Evolutionary conservation across 2,888 invertebrate genomes (phyloP), one percentile per base, ranked within the genome.

Genomic region (Desoria tigrina): DNA sequence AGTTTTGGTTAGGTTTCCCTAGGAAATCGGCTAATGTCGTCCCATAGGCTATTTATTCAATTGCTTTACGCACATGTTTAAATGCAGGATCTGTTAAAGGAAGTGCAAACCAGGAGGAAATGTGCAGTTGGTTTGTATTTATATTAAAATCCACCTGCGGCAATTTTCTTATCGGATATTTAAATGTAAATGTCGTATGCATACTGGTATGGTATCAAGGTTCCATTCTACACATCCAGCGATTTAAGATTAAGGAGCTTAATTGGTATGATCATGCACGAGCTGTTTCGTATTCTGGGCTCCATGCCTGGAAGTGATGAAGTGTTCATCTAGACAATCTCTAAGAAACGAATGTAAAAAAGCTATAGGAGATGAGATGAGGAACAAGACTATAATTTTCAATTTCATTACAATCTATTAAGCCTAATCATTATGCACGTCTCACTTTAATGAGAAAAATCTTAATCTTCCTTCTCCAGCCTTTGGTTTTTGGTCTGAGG

Each of bases 371-470:
- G 6, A 6, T 45, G 21, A 21, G 39, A 45, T 6, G 45, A 45
- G 45, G 45, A 45, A 21, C 45, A 16, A 51, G 51, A 16, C 26
- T 51, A 51, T 51, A 51, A 51, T 51, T 26, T 45, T 51, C 23
- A 26, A 51, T 51, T 24, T 51, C 51, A 51, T 51, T 51, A 51
- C 51, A 51, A 51, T 51, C 24, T 26, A 51, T 26, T 51, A 51
- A 14, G 14, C 51, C 6, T 51, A 7, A 24, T 51, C 7, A 51
- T 51, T 51, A 51, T 51, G 14, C 14, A 26, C 51, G 26, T 51
- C 24, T 51, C 24, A 21, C 14, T 18, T 51, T 51, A 51, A 51
- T 51, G 51, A 51, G 51, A 51, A 51, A 51, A 45, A 45, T 45
- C 45, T 45, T 45, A 45, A 51, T 51, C 51, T 45, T 6, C 18